Conservation (phyloP, 1,140 invertebrate species). For the Colletes gigas region DNA sequence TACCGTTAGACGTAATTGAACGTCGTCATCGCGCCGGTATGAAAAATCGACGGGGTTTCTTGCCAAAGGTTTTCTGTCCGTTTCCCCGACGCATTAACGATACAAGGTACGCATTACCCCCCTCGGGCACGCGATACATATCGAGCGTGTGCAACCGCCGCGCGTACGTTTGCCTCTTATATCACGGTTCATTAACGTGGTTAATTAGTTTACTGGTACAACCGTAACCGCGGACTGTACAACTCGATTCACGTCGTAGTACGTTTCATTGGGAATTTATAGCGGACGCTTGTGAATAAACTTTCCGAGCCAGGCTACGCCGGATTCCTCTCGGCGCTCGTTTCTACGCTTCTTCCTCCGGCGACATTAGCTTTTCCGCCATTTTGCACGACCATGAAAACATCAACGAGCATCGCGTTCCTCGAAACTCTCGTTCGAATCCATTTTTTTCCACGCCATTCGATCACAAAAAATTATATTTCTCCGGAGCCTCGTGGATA, state of each 20-base stretch:
- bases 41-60: slow-evolving; percentile 18
- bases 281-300: slow-evolving; percentile 37
- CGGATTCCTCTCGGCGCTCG: not conserved
- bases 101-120: not conserved
- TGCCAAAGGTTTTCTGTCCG: slow-evolving; percentile 14
- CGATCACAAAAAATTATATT: too few species aligned
- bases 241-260: slow-evolving; percentile 30
- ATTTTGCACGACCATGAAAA: too few species aligned
- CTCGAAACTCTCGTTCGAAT: too few species aligned
- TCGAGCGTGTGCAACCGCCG: slow-evolving; percentile 19
- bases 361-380: not conserved
- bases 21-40: not conserved
- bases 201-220: slow-evolving; percentile 60
- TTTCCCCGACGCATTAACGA: slow-evolving; percentile 6
- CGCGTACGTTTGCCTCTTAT: slow-evolving; percentile 47
- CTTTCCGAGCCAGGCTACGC: not conserved
- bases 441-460: too few species aligned
- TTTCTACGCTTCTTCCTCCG: not conserved
- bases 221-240: slow-evolving; percentile 41
- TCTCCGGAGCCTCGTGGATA: too few species aligned
- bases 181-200: slow-evolving; percentile 58
- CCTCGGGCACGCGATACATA: slow-evolving; percentile 32
- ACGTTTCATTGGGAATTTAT: slow-evolving; percentile 47
- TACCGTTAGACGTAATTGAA: slow-evolving; percentile 34
- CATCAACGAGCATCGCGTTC: too few species aligned